phyloP scores from a whole-genome alignment of 2,797 vertebrate species.

The Oryzias dopingdopingensis region DNA sequence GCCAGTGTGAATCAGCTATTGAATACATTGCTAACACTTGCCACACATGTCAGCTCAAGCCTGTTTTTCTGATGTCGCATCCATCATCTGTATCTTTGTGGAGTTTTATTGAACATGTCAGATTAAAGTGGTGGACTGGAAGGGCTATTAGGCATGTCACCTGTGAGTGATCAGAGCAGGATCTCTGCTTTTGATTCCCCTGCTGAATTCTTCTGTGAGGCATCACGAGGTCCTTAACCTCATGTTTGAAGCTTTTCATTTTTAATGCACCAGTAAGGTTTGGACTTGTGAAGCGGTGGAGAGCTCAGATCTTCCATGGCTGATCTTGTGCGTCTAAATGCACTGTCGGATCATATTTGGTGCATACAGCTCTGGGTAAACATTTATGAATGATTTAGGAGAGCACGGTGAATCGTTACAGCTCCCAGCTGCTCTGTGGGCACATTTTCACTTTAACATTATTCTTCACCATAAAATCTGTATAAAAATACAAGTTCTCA shows the following conservation, averaged over 20 bases:
- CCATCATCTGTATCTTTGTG: slow-evolving; percentile 45
- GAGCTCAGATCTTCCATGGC: slow-evolving; percentile 28
- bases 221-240: slow-evolving; percentile 53
- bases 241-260: slow-evolving; percentile 69
- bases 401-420: slow-evolving; percentile 36
- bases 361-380: slow-evolving; percentile 54
- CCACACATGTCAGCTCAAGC: slow-evolving; percentile 1
- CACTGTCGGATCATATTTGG: slow-evolving; percentile 41
- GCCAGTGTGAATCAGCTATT: background rate
- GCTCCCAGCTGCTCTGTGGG: slow-evolving; percentile 36
- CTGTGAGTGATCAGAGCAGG: slow-evolving; percentile 53
- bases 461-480: slow-evolving; percentile 12
- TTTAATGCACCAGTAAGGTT: slow-evolving; percentile 64
- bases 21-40: slow-evolving; percentile 9
- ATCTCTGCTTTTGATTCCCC: background rate
- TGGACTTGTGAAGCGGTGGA: slow-evolving; percentile 26
- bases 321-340: slow-evolving; percentile 46
- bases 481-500: background rate
- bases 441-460: slow-evolving; percentile 12
- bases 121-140: slow-evolving; percentile 56
- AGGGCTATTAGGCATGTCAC: slow-evolving; percentile 55
- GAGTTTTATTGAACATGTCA: slow-evolving; percentile 62
- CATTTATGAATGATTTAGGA: slow-evolving; percentile 73
- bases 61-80: slow-evolving; percentile 43
- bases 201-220: slow-evolving; percentile 29